Conservation (phyloP, 1,140 invertebrate genomes). For the Nomia melanderi region DNA sequence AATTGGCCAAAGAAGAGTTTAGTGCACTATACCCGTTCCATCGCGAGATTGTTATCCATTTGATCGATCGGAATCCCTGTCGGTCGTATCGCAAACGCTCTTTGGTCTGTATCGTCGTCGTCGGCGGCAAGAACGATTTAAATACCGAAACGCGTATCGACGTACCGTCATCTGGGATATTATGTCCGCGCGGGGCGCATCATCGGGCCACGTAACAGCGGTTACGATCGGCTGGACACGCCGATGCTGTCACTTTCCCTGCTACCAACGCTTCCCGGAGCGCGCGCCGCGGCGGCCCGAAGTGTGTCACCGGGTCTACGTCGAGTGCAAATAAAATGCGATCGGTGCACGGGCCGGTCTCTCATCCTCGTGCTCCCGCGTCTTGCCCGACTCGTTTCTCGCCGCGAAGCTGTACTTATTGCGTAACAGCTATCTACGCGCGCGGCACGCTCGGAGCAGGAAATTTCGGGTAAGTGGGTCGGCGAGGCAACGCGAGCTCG, state of each 20-base stretch:
- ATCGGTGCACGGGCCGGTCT: conserved; percentile 36
- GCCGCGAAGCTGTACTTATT: conserved; percentile 40
- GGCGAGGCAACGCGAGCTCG: not conserved
- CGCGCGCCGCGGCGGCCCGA: conserved; percentile 22
- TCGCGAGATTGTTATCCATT: too few species aligned
- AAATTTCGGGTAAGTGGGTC: conserved; percentile 65
- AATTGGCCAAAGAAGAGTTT: too few species aligned
- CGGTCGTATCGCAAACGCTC: too few species aligned
- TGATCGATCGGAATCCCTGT: too few species aligned
- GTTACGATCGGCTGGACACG: conserved; percentile 57
- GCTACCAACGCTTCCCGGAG: conserved; percentile 44
- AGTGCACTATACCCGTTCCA: too few species aligned
- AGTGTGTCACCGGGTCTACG: conserved; percentile 70
- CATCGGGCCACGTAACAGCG: conserved; percentile 61
- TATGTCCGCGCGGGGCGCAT: conserved; percentile 22
- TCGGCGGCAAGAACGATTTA: too few species aligned
- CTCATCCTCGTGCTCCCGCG: conserved; percentile 6
- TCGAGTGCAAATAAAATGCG: conserved; percentile 61
- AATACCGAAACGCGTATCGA: conserved; percentile 20
- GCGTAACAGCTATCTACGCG: conserved; percentile 53
- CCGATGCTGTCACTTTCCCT: conserved; percentile 65
- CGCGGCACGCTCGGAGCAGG: conserved; percentile 24
- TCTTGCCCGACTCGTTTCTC: conserved; percentile 31
- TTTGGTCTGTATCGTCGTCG: too few species aligned
- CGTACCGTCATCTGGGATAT: conserved; percentile 30